These are phyloP conservation scores for Palythoa heliodiscus DNA, from an alignment of 92 coral and sea anemone species.

Conservation along the genomic window DNA sequence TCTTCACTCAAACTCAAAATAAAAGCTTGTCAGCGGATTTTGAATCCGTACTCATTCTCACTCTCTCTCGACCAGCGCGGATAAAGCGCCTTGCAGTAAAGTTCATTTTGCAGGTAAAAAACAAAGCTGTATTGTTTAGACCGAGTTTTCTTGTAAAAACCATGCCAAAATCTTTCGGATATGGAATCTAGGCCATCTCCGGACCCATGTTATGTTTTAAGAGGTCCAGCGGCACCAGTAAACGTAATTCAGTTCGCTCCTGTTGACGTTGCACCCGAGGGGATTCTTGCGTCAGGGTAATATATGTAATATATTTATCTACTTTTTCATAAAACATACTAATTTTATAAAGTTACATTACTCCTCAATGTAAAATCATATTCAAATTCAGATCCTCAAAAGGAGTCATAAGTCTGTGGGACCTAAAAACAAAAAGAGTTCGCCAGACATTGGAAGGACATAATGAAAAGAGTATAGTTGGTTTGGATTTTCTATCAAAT, in stretches of 20 bases:
- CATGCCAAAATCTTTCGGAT: background rate
- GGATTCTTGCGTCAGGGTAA: conserved; percentile 84
- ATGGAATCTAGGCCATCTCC: conserved; percentile 78
- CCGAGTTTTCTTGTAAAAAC: background rate
- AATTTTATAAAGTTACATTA: background rate
- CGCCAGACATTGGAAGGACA: conserved; percentile 71
- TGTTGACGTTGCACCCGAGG: conserved; percentile 48
- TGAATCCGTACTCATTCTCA: background rate
- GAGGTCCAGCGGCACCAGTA: conserved; percentile 78
- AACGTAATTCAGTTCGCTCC: conserved; percentile 73
- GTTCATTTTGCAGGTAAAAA: too few species aligned
- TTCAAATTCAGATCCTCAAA: conserved; percentile 62
- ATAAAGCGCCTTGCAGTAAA: background rate
- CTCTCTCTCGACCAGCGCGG: conserved; percentile 6
- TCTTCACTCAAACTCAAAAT: background rate
- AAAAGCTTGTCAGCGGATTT: conserved; percentile 12
- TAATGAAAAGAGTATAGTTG: conserved; percentile 63
- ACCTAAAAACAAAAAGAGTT: conserved; percentile 79
- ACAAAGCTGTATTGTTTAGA: background rate
- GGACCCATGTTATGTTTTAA: conserved; percentile 84
- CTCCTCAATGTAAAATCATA: background rate
- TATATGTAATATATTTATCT: background rate
- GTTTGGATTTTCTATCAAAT: conserved; percentile 59
- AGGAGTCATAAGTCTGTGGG: conserved; percentile 88
- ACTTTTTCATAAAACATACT: background rate